Evolutionary conservation across 2,888 invertebrate genomes (phyloP), one percentile per base, ranked within the genome.

Genomic region (Fissipunctia ypsillon): DNA sequence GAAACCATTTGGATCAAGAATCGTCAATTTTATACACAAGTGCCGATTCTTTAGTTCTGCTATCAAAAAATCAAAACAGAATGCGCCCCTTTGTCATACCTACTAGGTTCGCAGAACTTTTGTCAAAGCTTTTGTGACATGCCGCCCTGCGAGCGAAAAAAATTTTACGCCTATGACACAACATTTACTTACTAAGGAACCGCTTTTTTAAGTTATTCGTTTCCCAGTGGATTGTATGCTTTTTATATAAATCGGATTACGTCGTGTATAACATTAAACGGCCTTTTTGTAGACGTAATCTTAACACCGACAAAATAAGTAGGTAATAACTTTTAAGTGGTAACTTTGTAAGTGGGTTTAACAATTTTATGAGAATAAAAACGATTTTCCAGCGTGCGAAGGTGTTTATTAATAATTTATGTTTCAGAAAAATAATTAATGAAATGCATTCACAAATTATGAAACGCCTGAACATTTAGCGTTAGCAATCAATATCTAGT

Each of bases 21-120:
- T 92, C 91, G 90, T 83, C 91, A 90, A 88, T 90, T 90, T 91
- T 87, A 85, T 82, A 88, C 84, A 91, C 89, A 94, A 94, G 92
- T 93, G 91, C 88, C 89, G 88, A 90, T 89, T 91, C 90, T 91
- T 89, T 90, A 90, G 92, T 91, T 91, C 93, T 90, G 88, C 84
- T 93, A 94, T 94, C 93, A 91, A 91, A 94, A 91, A 92, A 94
- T 95, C 94, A 95, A 94, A 95, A 95, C 90, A 95, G 87, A 92
- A 90, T 90, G 89, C 86, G 88, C 88, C 87, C 90, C 88, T 91
- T 94, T 92, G 89, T 90, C 74, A 79, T 87, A 85, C 74, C 79
- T 87, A 85, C 90, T 91, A 92, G 89, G 91, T 88, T 88, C 89
- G 94, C 93, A 92, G 92, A 93, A 91, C 91, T 92, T 93, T 92